Evolutionary conservation across 1,140 invertebrate species (phyloP).

Genomic region (Coelopa frigida): DNA sequence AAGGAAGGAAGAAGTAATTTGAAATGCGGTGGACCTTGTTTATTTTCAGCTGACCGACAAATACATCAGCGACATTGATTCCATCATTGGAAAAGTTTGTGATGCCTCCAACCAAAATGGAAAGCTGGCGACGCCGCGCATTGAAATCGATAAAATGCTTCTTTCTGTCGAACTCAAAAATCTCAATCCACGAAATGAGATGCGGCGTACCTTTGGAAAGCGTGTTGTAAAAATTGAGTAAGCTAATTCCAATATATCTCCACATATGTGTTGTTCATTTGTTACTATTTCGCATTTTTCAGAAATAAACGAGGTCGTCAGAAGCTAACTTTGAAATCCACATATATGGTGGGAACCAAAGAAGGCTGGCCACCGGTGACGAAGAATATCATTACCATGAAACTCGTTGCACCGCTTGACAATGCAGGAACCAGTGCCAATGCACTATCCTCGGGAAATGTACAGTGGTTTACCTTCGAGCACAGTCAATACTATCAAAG

Average conservation of each 20-base stretch:
- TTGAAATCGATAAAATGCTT: conserved; percentile 46
- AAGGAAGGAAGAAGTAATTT: not conserved
- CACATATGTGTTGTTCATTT: not conserved
- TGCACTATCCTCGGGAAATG: conserved; percentile 14
- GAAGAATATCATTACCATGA: conserved; percentile 70
- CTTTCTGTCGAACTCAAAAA: conserved; percentile 63
- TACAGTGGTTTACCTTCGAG: conserved; percentile 70
- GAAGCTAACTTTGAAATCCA: conserved; percentile 52
- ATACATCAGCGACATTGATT: conserved; percentile 33
- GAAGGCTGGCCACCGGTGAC: conserved; percentile 60
- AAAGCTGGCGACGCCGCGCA: conserved; percentile 14
- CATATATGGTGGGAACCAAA: conserved; percentile 59
- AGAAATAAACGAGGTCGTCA: conserved; percentile 53
- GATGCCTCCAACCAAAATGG: conserved; percentile 26
- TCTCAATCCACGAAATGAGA: conserved; percentile 76
- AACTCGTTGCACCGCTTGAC: conserved; percentile 48
- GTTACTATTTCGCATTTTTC: conserved; percentile 21
- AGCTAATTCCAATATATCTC: conserved; percentile 16
- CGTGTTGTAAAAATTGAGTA: conserved; percentile 55
- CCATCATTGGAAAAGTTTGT: conserved; percentile 28
- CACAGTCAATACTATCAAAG: conserved; percentile 71
- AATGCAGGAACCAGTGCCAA: conserved; percentile 8
- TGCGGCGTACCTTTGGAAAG: conserved; percentile 77
- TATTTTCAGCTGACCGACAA: conserved; percentile 26
- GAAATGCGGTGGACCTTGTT: not conserved